A percentile compares a stretch with the other conserved stretches of the same genome.
Conservation (phyloP, 2,113 vertebrate genomes). For the Centropus bengalensis region DNA sequence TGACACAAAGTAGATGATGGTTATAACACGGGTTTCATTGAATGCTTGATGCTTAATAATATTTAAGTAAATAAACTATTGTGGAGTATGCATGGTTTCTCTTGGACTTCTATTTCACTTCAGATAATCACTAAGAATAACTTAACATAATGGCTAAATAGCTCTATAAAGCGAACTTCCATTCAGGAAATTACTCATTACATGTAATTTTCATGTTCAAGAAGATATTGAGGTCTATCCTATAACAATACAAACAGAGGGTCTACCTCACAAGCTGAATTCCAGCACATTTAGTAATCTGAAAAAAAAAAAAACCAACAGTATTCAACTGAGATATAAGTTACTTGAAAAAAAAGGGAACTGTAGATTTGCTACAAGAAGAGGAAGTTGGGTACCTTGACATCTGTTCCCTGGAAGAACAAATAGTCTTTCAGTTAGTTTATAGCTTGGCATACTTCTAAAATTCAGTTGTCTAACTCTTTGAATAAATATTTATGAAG, state of each 20-base stretch:
- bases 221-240: constrained; percentile 43
- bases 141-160: constrained; percentile 57
- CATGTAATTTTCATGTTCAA: constrained; percentile 56
- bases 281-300: constrained; percentile 27
- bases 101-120: constrained; percentile 47
- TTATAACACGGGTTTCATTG: background rate
- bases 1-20: background rate
- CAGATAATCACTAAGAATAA: constrained; percentile 64
- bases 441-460: constrained; percentile 64
- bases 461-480: constrained; percentile 66
- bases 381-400: constrained; percentile 16
- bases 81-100: constrained; percentile 7
- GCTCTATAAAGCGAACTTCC: constrained; percentile 43
- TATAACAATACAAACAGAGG: constrained; percentile 40
- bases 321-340: background rate
- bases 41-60: background rate
- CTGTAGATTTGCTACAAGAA: background rate
- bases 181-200: constrained; percentile 65
- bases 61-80: constrained; percentile 43
- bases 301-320: constrained; percentile 17
- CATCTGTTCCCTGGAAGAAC: constrained; percentile 64
- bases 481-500: constrained; percentile 75
- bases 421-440: constrained; percentile 65
- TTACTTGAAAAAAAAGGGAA: background rate
- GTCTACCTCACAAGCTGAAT: constrained; percentile 3